A percentile compares a stretch with the other conserved stretches of the same genome.
Conservation (phyloP, 2,888 invertebrate genomes). For the Oscheius sp. region DNA sequence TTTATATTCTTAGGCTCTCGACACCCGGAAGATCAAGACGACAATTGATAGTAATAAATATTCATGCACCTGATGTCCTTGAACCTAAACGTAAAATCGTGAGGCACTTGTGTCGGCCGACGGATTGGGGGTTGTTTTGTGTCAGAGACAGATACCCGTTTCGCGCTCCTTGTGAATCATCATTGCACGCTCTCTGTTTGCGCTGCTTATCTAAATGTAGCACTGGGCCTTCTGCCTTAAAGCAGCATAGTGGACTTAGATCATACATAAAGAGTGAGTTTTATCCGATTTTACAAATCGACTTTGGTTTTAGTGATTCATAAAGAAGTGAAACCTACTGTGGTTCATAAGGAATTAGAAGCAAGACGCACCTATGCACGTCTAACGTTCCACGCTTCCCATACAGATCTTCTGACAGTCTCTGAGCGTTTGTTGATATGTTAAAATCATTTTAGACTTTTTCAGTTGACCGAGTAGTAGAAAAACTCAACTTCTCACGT, state of each 20-base stretch:
- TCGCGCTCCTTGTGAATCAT: slow-evolving; percentile 15
- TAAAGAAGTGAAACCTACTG: too few relatives aligned
- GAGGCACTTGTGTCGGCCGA: slow-evolving; percentile 22
- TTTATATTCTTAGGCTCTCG: slow-evolving; percentile 3
- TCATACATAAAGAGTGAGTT: slow-evolving; percentile 23
- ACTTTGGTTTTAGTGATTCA: too few relatives aligned
- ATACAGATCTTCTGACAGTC: slow-evolving; percentile 3
- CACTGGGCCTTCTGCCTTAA: slow-evolving; percentile 18
- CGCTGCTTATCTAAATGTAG: slow-evolving; percentile 29
- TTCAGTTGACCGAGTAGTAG: slow-evolving; percentile 20
- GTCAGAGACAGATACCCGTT: slow-evolving; percentile 29
- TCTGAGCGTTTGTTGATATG: slow-evolving; percentile 2
- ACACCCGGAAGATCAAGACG: slow-evolving; percentile 14
- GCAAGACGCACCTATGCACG: too few relatives aligned
- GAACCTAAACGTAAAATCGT: slow-evolving; percentile 17
- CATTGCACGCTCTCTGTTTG: slow-evolving; percentile 10
- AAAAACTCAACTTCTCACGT: slow-evolving; percentile 14
- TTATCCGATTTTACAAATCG: background rate
- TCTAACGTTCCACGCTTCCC: slow-evolving; percentile 17
- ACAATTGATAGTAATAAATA: background rate
- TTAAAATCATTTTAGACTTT: background rate
- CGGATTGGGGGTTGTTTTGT: slow-evolving; percentile 24
- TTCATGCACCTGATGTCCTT: slow-evolving; percentile 16
- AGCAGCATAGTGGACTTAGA: slow-evolving; percentile 17
- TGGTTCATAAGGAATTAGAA: too few relatives aligned